phyloP scores from a whole-genome alignment of 2,888 invertebrate species.

The Barypeithes pellucidus region DNA sequence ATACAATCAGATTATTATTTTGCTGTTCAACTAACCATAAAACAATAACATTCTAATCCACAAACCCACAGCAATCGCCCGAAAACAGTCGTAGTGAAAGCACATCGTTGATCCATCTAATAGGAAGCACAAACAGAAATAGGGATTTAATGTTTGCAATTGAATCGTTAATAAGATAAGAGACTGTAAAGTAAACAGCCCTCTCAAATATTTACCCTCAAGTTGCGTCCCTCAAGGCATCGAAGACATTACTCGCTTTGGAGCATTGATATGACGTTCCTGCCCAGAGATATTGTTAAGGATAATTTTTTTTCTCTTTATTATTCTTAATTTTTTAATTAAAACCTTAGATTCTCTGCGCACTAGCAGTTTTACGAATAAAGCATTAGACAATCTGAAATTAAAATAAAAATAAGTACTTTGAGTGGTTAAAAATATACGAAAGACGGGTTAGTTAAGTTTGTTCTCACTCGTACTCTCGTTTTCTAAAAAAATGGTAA shows the following conservation, averaged over 20 bases:
- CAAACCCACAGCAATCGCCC: conserved; percentile 17
- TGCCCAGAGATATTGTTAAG: not conserved
- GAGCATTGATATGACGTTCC: conserved; percentile 6
- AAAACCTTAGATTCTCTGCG: too few species aligned
- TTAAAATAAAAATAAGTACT: too few species aligned
- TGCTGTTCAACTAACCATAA: not conserved
- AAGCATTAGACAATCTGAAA: too few species aligned
- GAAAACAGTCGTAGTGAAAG: conserved; percentile 43
- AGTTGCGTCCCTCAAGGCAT: conserved; percentile 41
- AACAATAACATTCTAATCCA: conserved; percentile 4
- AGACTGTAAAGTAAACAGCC: conserved; percentile 62
- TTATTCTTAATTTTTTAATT: too few species aligned
- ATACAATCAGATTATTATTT: not conserved
- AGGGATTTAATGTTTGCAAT: conserved; percentile 59
- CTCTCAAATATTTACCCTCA: conserved; percentile 58
- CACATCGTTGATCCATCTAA: conserved; percentile 53
- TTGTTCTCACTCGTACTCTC: too few species aligned
- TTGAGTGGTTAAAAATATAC: too few species aligned
- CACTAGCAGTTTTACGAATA: too few species aligned
- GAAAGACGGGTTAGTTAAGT: too few species aligned
- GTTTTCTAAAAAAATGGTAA: too few species aligned
- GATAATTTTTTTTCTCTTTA: too few species aligned
- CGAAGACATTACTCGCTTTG: conserved; percentile 35
- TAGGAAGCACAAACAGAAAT: conserved; percentile 58
- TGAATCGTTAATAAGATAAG: conserved; percentile 64